phyloP scores from a whole-genome alignment of 2,888 invertebrate genomes.

The Xanthia togata region DNA sequence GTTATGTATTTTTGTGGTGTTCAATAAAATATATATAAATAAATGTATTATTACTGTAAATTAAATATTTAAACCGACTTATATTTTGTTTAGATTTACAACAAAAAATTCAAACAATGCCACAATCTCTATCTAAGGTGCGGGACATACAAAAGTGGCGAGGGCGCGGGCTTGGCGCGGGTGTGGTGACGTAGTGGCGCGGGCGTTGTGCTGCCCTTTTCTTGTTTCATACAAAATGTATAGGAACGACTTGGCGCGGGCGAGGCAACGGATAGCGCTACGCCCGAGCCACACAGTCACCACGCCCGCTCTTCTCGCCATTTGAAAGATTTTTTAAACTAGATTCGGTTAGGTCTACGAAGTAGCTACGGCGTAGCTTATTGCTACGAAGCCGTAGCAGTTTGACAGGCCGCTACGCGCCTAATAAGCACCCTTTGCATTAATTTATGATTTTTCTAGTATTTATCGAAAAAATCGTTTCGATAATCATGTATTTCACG shows the following conservation, averaged over 20 bases:
- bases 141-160: no score
- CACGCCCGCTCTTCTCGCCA: no score
- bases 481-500: background rate
- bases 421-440: background rate
- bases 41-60: background rate
- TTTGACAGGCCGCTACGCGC: background rate
- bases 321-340: background rate
- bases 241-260: no score
- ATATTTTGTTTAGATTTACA: background rate
- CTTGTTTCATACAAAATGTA: no score
- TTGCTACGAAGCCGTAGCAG: conserved; percentile 27
- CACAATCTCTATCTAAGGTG: background rate
- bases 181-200: no score
- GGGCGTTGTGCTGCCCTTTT: no score
- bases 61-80: background rate
- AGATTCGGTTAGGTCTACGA: background rate
- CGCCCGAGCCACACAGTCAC: no score
- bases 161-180: no score
- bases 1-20: no score
- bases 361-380: conserved; percentile 41
- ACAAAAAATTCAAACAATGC: background rate
- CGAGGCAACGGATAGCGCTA: no score
- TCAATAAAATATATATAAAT: no score
- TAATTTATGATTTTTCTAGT: no score
- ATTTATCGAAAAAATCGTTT: background rate